Conservation (phyloP, 2,797 vertebrate genomes). For the Tolypeutes matacus region DNA sequence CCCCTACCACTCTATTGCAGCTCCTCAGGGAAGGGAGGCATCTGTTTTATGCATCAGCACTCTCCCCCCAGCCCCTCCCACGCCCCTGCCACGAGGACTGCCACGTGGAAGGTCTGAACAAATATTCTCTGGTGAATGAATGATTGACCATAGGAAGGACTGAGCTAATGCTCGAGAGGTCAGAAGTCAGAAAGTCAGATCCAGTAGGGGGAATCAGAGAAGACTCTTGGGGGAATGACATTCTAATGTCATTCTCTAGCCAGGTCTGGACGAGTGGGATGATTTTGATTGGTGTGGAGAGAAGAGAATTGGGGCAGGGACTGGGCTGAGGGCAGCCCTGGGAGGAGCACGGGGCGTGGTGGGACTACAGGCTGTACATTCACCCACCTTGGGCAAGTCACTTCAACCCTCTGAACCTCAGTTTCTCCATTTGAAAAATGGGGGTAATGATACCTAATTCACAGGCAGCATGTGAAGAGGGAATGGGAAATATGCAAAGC, state of each 20-base stretch:
- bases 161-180: background rate
- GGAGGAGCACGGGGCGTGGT: too few species aligned
- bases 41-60: background rate
- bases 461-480: background rate
- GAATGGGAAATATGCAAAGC: background rate
- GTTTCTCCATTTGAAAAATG: background rate
- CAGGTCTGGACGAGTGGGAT: background rate
- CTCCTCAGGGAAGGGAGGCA: accelerated
- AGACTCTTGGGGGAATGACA: background rate
- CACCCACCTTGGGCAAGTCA: background rate
- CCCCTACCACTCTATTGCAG: background rate
- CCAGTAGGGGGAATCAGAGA: background rate
- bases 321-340: background rate
- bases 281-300: background rate
- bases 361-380: background rate
- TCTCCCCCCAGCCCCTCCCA: too few species aligned
- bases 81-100: background rate
- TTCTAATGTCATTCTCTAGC: background rate
- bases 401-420: background rate
- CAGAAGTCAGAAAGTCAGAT: background rate
- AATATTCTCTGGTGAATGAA: background rate
- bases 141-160: background rate
- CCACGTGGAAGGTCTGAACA: background rate
- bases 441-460: background rate
- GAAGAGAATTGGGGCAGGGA: background rate